Percentiles rank a stretch among this genome's conserved stretches.
Conservation (phyloP, 1,140 invertebrate genomes). For the Halyomorpha halys region DNA sequence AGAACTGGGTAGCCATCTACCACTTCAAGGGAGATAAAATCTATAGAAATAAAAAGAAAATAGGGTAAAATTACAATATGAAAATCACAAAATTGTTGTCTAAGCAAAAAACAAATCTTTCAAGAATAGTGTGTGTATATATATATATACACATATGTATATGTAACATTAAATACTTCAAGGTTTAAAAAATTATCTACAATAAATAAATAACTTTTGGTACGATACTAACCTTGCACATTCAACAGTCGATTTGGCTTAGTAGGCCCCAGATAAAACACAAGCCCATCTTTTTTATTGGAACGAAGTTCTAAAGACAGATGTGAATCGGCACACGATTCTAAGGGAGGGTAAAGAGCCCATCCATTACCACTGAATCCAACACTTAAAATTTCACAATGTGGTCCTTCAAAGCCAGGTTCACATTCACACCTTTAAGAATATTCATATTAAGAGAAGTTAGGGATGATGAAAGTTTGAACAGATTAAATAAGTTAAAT, state of each 20-base stretch:
- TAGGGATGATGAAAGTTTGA: neutral
- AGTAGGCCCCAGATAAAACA: constrained; percentile 84
- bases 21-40: constrained; percentile 87
- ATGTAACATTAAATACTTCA: too few relatives aligned
- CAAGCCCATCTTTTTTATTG: constrained; percentile 59
- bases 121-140: too few relatives aligned
- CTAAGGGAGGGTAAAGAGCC: constrained; percentile 76
- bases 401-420: constrained; percentile 66
- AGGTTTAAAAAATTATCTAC: too few relatives aligned
- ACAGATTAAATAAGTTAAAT: neutral
- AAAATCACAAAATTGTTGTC: too few relatives aligned
- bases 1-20: constrained; percentile 72
- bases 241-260: constrained; percentile 44
- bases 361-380: constrained; percentile 78
- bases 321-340: constrained; percentile 61
- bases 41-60: constrained; percentile 39
- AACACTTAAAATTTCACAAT: constrained; percentile 78
- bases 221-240: constrained; percentile 43
- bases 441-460: neutral
- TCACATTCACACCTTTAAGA: constrained; percentile 48
- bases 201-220: too few relatives aligned
- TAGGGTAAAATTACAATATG: neutral
- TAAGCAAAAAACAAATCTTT: too few relatives aligned
- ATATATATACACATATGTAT: too few relatives aligned
- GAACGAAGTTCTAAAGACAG: constrained; percentile 70